These are phyloP conservation scores for Microtus montanus DNA, from an alignment of 2,113 vertebrate species.

Conservation along the genomic window DNA sequence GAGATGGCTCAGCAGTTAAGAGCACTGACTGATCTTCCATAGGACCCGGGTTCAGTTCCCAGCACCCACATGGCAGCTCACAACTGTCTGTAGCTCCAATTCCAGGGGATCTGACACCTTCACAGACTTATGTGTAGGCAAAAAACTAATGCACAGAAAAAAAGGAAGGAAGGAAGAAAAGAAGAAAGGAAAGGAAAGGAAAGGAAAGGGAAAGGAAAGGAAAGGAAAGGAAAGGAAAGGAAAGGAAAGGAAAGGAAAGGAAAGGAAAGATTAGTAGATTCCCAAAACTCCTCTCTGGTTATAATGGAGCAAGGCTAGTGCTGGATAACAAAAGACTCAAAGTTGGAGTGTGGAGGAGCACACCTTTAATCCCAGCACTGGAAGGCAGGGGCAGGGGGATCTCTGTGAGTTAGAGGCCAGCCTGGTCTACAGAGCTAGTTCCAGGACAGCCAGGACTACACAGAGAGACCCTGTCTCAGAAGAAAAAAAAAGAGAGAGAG, in stretches of 20 bases:
- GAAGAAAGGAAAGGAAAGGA: fast-evolving
- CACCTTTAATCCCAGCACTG: not conserved
- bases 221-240: no score
- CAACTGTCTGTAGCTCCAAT: not conserved
- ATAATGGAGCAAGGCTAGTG: not conserved
- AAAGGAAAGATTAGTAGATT: not conserved
- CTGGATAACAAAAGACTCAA: not conserved
- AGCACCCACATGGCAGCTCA: not conserved
- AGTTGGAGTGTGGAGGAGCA: not conserved
- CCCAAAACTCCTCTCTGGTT: not conserved
- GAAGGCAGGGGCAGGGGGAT: not conserved
- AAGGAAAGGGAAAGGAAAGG: no score
- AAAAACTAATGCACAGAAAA: not conserved
- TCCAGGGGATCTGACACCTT: not conserved
- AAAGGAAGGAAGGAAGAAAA: no score
- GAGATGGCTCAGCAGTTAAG: not conserved
- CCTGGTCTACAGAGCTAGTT: not conserved
- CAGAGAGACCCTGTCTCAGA: not conserved
- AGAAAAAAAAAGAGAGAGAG: no score
- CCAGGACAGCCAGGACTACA: no score
- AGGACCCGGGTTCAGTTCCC: not conserved
- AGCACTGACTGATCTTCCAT: not conserved
- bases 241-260: no score
- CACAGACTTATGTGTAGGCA: not conserved
- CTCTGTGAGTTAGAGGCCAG: not conserved